phyloP scores from a whole-genome alignment of 1,140 invertebrate species.

The Papilio machaon region DNA sequence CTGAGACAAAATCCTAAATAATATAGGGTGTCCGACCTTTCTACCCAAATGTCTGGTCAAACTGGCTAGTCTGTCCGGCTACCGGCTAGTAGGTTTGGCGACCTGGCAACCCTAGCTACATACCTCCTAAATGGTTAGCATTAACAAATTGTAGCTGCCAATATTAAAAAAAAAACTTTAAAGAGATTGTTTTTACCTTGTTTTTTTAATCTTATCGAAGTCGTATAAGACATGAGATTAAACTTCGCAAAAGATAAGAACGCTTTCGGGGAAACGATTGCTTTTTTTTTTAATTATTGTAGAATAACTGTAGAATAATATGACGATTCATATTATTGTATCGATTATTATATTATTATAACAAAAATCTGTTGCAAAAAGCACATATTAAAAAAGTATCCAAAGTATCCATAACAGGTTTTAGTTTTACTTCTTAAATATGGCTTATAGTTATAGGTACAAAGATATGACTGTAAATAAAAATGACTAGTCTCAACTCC shows the following conservation, averaged over 20 bases:
- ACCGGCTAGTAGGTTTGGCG: too few relatives aligned
- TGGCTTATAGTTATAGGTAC: neutral
- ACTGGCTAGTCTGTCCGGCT: too few relatives aligned
- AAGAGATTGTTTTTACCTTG: neutral
- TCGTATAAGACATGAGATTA: conserved; percentile 12
- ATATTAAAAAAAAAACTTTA: neutral
- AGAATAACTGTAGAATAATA: too few relatives aligned
- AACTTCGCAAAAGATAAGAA: neutral
- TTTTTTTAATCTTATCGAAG: neutral
- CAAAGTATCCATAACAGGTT: neutral
- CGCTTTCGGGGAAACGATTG: neutral
- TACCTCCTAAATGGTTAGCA: too few relatives aligned
- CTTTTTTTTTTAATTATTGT: neutral
- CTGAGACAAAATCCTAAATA: too few relatives aligned
- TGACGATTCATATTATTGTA: neutral
- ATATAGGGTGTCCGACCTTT: too few relatives aligned
- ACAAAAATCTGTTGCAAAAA: neutral
- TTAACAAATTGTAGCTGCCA: neutral
- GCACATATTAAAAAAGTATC: too few relatives aligned
- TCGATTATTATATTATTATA: neutral
- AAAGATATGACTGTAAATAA: neutral
- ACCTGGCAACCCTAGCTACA: too few relatives aligned
- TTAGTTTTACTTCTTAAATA: neutral
- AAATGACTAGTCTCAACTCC: neutral
- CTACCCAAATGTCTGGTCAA: too few relatives aligned